phyloP scores from a whole-genome alignment of 2,797 vertebrate genomes.

The Alca torda region DNA sequence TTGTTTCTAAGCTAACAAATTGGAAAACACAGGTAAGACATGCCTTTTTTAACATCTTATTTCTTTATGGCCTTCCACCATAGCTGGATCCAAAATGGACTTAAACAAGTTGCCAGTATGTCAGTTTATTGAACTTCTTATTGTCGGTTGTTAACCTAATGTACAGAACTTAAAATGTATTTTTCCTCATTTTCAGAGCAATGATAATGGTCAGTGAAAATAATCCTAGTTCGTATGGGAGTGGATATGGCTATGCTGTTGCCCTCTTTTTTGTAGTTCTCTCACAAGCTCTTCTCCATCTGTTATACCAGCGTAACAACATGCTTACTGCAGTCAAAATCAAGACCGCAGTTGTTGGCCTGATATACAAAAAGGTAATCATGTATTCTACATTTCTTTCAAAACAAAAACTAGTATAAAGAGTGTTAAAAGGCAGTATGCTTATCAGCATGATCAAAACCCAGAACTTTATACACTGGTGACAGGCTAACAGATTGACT shows the following conservation, averaged over 20 bases:
- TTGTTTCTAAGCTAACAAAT: neutral
- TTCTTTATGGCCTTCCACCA: neutral
- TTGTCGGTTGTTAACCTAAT: neutral
- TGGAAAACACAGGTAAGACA: neutral
- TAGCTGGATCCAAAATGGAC: neutral
- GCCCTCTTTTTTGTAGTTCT: conserved; percentile 55
- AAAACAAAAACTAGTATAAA: neutral
- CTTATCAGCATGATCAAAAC: neutral
- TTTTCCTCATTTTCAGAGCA: conserved; percentile 48
- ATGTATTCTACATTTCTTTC: neutral
- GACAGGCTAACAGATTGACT: neutral
- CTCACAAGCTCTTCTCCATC: conserved; percentile 60
- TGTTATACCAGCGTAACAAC: conserved; percentile 63
- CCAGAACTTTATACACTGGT: neutral
- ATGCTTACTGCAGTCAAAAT: conserved; percentile 67
- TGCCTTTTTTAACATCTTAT: neutral
- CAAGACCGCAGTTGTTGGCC: conserved; percentile 62
- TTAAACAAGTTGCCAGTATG: neutral
- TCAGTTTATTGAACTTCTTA: neutral
- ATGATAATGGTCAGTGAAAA: conserved; percentile 64
- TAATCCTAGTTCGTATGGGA: neutral
- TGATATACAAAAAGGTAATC: conserved; percentile 75
- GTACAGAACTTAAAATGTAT: neutral
- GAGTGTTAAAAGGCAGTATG: neutral
- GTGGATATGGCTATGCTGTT: conserved; percentile 53